phyloP scores from a whole-genome alignment of 1,140 invertebrate species.

The Sitodiplosis mosellana region DNA sequence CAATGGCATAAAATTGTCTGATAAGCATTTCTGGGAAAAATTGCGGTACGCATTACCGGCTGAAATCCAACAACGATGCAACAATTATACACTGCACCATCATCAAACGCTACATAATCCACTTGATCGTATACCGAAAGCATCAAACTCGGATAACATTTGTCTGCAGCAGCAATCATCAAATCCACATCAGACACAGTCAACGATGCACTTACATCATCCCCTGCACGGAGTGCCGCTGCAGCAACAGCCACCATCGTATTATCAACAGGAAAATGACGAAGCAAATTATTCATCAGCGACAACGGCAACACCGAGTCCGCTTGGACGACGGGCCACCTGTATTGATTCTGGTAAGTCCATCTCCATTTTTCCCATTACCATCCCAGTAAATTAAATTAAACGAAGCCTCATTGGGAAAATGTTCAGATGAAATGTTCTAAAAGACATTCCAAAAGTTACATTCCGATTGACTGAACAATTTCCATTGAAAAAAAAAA shows the following conservation, averaged over 20 bases:
- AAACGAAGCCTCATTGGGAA: no score
- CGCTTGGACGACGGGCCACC: slow-evolving; percentile 29
- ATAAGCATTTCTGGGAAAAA: slow-evolving; percentile 82
- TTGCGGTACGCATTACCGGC: slow-evolving; percentile 73
- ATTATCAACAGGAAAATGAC: slow-evolving; percentile 29
- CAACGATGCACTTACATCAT: background rate
- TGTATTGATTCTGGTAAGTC: slow-evolving; percentile 13
- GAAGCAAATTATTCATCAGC: slow-evolving; percentile 41
- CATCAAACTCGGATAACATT: slow-evolving; percentile 22
- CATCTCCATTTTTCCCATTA: no score
- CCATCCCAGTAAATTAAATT: no score
- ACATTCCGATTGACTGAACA: no score
- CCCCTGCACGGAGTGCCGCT: background rate
- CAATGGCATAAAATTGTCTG: slow-evolving; percentile 65
- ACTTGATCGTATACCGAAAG: slow-evolving; percentile 23
- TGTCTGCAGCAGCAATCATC: slow-evolving; percentile 6
- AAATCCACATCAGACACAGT: background rate
- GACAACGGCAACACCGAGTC: slow-evolving; percentile 41
- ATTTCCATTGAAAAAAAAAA: no score
- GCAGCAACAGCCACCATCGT: slow-evolving; percentile 23
- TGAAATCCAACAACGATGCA: slow-evolving; percentile 28
- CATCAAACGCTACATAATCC: slow-evolving; percentile 8
- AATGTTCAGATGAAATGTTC: no score
- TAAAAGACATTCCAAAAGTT: no score
- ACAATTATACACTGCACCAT: slow-evolving; percentile 27